Percentiles rank a stretch among this genome's conserved stretches.
Conservation (phyloP, 1,140 invertebrate species). For the Telenomus remus region DNA sequence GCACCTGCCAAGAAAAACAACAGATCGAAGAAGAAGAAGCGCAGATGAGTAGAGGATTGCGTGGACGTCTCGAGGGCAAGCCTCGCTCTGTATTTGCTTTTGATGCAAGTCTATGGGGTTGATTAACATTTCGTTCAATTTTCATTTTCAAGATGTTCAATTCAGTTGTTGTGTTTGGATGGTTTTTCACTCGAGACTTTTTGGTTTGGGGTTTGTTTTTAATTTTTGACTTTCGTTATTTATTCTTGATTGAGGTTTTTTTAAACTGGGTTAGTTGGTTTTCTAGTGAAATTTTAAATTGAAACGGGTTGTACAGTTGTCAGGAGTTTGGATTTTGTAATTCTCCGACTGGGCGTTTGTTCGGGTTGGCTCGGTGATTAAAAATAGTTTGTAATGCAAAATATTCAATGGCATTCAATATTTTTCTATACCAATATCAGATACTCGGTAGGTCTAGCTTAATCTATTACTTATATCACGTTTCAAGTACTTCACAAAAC, state of each 20-base stretch:
- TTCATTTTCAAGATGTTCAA: background rate
- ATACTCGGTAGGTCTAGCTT: too few species aligned
- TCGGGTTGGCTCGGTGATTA: too few species aligned
- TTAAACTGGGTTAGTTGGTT: background rate
- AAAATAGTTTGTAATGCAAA: too few species aligned
- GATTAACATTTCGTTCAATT: slow-evolving; percentile 62
- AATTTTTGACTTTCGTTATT: too few species aligned
- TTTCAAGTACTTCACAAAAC: too few species aligned
- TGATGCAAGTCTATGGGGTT: slow-evolving; percentile 72
- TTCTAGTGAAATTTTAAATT: background rate
- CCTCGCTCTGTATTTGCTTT: slow-evolving; percentile 72
- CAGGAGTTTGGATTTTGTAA: too few species aligned
- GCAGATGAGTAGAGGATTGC: slow-evolving; percentile 75
- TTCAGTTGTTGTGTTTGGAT: slow-evolving; percentile 3
- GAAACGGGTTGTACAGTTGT: too few species aligned
- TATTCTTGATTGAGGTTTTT: too few species aligned
- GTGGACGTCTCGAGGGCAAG: slow-evolving; percentile 73
- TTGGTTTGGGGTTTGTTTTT: background rate
- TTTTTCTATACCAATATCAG: too few species aligned
- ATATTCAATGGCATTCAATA: too few species aligned
- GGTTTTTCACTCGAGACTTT: slow-evolving; percentile 43
- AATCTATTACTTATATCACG: too few species aligned
- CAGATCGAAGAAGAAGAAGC: slow-evolving; percentile 73
- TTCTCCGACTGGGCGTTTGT: too few species aligned
- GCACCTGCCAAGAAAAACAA: slow-evolving; percentile 69